These are phyloP conservation scores for Drosophila insularis DNA, from an alignment of 1,140 invertebrate genomes.

Conservation along the genomic window DNA sequence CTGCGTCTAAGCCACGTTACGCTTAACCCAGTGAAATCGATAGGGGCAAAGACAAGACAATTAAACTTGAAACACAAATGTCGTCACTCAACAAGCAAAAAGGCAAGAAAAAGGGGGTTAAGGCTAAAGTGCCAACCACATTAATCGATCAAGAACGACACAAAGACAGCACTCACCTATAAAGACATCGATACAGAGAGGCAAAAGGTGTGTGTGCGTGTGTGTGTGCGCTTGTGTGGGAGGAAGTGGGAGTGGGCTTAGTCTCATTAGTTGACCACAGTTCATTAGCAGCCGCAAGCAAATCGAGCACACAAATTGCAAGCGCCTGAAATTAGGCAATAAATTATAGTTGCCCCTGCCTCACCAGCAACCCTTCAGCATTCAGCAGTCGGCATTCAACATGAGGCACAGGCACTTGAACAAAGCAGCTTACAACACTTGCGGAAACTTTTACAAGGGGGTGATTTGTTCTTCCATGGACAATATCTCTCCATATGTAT, in stretches of 20 bases:
- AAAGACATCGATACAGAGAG: too few relatives aligned
- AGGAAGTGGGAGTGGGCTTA: not conserved
- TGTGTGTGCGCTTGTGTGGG: not conserved
- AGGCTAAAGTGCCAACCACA: constrained; percentile 47
- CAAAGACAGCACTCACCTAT: constrained; percentile 1
- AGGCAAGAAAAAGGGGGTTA: constrained; percentile 62
- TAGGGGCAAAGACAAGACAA: constrained; percentile 57
- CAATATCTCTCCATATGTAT: constrained; percentile 9
- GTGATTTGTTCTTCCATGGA: constrained; percentile 15
- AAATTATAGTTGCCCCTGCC: constrained; percentile 2
- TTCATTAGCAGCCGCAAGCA: constrained; percentile 43
- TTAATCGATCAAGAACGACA: constrained; percentile 64
- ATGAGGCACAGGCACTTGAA: constrained; percentile 52
- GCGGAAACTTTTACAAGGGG: constrained; percentile 40
- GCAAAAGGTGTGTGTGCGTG: not conserved
- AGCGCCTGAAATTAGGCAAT: constrained; percentile 22
- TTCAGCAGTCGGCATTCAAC: constrained; percentile 23
- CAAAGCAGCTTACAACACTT: constrained; percentile 79
- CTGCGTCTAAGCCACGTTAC: constrained; percentile 20
- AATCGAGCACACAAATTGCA: constrained; percentile 21
- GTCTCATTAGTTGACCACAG: constrained; percentile 49
- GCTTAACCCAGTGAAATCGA: constrained; percentile 68
- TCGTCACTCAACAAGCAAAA: constrained; percentile 19
- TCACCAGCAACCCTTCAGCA: constrained; percentile 52
- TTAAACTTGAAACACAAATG: constrained; percentile 75